A percentile compares a stretch with the other conserved stretches of the same genome.
Evolutionary conservation across 2,888 invertebrate genomes (phyloP).

Genomic region (Tetragonisca angustula): DNA sequence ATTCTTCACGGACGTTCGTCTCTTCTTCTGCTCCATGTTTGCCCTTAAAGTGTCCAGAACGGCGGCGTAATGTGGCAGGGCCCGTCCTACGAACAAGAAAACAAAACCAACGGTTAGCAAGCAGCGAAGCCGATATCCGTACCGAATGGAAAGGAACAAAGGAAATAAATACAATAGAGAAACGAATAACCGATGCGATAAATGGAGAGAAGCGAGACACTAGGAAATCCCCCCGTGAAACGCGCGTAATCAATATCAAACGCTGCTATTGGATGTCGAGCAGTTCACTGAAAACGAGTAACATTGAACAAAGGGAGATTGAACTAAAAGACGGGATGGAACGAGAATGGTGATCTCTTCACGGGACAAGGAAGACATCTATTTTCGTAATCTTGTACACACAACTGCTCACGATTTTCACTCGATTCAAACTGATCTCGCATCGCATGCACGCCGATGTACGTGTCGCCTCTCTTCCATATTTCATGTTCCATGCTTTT

Average conservation of each 20-base stretch:
- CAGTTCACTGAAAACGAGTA: neutral
- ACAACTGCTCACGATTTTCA: constrained; percentile 27
- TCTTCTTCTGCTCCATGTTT: constrained; percentile 66
- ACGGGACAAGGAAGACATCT: constrained; percentile 43
- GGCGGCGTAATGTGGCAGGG: constrained; percentile 54
- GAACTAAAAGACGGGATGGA: neutral
- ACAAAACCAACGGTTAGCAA: constrained; percentile 56
- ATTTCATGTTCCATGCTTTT: neutral
- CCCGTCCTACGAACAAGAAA: constrained; percentile 77
- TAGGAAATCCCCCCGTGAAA: neutral
- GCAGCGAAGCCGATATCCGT: constrained; percentile 11
- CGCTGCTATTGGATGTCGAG: neutral
- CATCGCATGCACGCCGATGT: neutral
- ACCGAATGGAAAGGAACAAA: constrained; percentile 29
- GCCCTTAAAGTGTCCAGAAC: constrained; percentile 72
- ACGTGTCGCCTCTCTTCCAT: neutral
- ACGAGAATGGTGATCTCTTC: constrained; percentile 11
- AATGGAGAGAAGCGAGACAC: neutral
- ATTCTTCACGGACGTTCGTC: constrained; percentile 50
- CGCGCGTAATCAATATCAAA: neutral
- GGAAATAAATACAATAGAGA: neutral
- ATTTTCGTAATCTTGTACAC: constrained; percentile 51
- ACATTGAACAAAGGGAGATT: neutral
- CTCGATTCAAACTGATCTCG: neutral
- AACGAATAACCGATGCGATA: neutral